Evolutionary conservation across 1,140 invertebrate genomes (phyloP).

Genomic region (Drusus annulatus): DNA sequence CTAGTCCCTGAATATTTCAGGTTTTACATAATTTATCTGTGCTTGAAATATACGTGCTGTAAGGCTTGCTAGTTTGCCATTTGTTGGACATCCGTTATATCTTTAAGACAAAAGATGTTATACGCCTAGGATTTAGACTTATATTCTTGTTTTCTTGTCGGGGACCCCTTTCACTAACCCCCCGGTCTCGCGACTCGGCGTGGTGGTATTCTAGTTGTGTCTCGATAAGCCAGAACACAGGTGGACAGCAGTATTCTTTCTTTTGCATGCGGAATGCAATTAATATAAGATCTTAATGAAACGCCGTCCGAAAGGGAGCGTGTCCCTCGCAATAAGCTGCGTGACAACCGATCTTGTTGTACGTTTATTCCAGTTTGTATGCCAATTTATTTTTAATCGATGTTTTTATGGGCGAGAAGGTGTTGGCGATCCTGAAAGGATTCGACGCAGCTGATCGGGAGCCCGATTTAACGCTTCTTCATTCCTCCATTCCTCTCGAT

Average conservation of each 20-base stretch:
- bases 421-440: conserved; percentile 23
- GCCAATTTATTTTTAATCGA: conserved; percentile 48
- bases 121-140: no score
- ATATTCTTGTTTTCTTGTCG: no score
- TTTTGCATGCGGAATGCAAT: conserved; percentile 55
- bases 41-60: no score
- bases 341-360: conserved; percentile 47
- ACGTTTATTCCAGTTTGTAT: conserved; percentile 47
- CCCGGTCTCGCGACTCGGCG: not conserved
- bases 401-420: conserved; percentile 24
- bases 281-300: conserved; percentile 58
- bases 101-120: no score
- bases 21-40: no score
- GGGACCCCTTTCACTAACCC: no score
- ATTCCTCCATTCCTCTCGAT: not conserved
- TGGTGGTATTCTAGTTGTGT: not conserved
- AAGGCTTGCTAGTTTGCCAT: no score
- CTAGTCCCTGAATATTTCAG: no score
- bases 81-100: no score
- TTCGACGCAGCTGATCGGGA: not conserved
- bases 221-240: conserved; percentile 23
- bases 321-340: conserved; percentile 49
- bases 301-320: conserved; percentile 32
- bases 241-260: conserved; percentile 7
- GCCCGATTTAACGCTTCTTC: not conserved